Evolutionary conservation across 2,888 invertebrate species (phyloP).

Genomic region (Eristalis arbustorum): DNA sequence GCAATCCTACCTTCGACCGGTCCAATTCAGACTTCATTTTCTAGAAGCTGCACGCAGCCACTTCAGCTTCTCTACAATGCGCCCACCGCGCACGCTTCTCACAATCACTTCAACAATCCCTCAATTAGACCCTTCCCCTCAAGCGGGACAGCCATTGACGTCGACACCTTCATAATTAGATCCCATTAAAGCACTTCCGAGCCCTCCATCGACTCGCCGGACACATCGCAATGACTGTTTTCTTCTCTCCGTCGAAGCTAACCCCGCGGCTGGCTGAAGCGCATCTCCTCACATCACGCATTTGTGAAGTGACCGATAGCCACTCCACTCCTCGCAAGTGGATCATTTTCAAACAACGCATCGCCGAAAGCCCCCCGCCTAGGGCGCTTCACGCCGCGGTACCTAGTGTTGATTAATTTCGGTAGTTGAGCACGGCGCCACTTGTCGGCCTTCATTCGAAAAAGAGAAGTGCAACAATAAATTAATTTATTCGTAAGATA

Average conservation of each 20-base stretch:
- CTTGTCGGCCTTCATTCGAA: not conserved
- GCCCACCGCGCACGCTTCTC: not conserved
- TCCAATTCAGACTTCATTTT: not conserved
- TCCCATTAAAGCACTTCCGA: not conserved
- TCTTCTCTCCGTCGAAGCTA: not conserved
- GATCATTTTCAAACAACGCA: conserved; percentile 28
- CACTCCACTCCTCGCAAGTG: conserved; percentile 41
- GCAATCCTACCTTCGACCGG: no score
- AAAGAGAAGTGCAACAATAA: conserved; percentile 29
- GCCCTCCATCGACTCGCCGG: not conserved
- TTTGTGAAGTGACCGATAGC: conserved; percentile 19
- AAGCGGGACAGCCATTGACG: conserved; percentile 11
- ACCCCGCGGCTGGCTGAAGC: not conserved
- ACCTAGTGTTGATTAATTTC: conserved; percentile 15
- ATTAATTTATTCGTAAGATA: conserved; percentile 52
- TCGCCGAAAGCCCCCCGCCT: not conserved
- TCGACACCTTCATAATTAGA: conserved; percentile 38
- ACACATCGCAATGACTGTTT: not conserved
- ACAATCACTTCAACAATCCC: not conserved
- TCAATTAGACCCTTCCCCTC: not conserved
- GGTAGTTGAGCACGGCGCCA: conserved; percentile 5
- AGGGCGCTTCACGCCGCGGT: not conserved
- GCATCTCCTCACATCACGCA: not conserved
- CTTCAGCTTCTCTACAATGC: not conserved
- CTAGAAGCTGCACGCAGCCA: not conserved